phyloP scores from a whole-genome alignment of 2,113 vertebrate species.

The Burhinus oedicnemus region DNA sequence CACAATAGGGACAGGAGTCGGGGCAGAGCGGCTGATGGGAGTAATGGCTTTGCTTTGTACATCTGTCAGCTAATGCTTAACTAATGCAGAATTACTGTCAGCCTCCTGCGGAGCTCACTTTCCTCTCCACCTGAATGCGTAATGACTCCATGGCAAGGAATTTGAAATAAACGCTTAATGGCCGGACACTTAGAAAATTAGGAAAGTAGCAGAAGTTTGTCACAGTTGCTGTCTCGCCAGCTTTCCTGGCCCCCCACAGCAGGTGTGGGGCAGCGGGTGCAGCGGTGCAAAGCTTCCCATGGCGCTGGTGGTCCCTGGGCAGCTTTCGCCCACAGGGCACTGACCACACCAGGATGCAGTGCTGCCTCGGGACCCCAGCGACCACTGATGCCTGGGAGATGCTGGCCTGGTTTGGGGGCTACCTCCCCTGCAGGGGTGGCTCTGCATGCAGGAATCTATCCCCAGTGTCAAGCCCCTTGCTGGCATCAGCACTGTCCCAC shows the following conservation, averaged over 20 bases:
- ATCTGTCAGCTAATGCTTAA: constrained; percentile 69
- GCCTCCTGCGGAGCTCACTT: constrained; percentile 48
- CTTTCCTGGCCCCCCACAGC: neutral
- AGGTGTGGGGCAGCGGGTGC: neutral
- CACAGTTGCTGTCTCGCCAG: neutral
- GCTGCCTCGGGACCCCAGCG: neutral
- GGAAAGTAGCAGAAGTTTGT: neutral
- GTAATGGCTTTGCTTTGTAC: constrained; percentile 67
- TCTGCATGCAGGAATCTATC: neutral
- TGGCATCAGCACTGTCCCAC: neutral
- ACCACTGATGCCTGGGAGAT: neutral
- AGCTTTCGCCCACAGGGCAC: neutral
- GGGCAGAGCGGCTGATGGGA: constrained; percentile 45
- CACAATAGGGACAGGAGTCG: constrained; percentile 28
- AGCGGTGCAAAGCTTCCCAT: rapidly evolving
- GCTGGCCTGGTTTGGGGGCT: neutral
- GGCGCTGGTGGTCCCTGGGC: neutral
- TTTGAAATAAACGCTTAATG: constrained; percentile 30
- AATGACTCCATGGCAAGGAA: constrained; percentile 54
- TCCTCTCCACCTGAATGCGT: constrained; percentile 63
- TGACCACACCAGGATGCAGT: rapidly evolving
- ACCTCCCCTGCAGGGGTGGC: neutral
- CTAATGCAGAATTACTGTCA: constrained; percentile 72
- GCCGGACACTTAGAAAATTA: constrained; percentile 23
- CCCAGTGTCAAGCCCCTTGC: neutral